Percentiles rank a stretch among this genome's conserved stretches.
phyloP scores from a whole-genome alignment of 2,797 vertebrate species.

The Xiphophorus birchmanni region DNA sequence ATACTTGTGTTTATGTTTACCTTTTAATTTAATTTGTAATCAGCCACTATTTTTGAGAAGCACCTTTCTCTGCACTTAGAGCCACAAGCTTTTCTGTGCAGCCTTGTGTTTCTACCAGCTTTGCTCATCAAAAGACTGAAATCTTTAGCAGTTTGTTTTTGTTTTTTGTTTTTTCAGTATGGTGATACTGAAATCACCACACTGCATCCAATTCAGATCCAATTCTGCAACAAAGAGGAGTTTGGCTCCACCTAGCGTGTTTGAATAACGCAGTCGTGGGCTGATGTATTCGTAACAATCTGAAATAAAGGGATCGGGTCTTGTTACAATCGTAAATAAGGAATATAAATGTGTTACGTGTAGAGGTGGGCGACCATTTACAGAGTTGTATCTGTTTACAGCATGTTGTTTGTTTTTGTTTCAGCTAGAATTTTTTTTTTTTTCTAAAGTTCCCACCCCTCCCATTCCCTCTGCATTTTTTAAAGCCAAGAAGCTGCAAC shows the following conservation, averaged over 20 bases:
- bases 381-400: neutral
- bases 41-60: neutral
- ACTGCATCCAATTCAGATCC: too few relatives aligned
- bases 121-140: too few relatives aligned
- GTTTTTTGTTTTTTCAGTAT: neutral
- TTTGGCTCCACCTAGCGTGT: conserved; percentile 65
- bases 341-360: neutral
- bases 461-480: neutral
- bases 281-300: conserved; percentile 18
- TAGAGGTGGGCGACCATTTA: neutral
- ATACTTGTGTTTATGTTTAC: neutral
- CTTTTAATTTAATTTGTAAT: too few relatives aligned
- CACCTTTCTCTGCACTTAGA: neutral
- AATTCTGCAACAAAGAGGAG: conserved; percentile 9
- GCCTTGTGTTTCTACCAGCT: too few relatives aligned
- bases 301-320: neutral
- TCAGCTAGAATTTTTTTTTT: neutral
- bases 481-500: neutral
- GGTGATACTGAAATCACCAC: too few relatives aligned
- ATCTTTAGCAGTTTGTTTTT: neutral
- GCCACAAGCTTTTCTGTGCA: too few relatives aligned
- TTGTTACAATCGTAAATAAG: neutral
- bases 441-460: neutral
- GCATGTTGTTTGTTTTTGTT: neutral
- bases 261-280: neutral